A percentile compares a stretch with the other conserved stretches of the same genome.
Conservation (phyloP, 1,140 invertebrate genomes). For the Nasonia longicornis region DNA sequence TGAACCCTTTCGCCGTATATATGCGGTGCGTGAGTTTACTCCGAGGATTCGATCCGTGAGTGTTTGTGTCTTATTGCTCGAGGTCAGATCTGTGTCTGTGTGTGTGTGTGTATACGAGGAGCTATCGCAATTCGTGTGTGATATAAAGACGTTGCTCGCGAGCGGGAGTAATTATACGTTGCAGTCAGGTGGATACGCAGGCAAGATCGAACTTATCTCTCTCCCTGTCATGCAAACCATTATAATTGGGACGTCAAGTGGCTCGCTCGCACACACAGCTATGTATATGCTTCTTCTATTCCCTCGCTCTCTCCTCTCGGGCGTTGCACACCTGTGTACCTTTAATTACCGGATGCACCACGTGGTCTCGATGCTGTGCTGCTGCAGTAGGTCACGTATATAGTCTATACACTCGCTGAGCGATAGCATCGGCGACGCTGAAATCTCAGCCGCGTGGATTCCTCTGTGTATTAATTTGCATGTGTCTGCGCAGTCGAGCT, state of each 20-base stretch:
- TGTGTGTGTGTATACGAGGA: too few species aligned
- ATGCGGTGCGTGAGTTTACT: not conserved
- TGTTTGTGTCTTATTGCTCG: too few species aligned
- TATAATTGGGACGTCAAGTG: not conserved
- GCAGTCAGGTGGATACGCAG: too few species aligned
- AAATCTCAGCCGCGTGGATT: slow-evolving; percentile 2
- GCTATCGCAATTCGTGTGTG: too few species aligned
- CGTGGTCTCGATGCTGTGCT: not conserved
- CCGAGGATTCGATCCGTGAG: too few species aligned
- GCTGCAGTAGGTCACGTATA: slow-evolving; percentile 28
- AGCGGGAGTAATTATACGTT: too few species aligned
- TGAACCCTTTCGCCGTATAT: not conserved
- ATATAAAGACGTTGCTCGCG: too few species aligned
- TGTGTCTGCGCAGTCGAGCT: not conserved
- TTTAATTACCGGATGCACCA: slow-evolving; percentile 25
- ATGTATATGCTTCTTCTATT: not conserved
- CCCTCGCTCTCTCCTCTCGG: not conserved
- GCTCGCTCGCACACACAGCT: not conserved
- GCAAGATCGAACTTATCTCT: not conserved
- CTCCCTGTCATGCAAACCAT: not conserved
- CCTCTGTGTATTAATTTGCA: not conserved
- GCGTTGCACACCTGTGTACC: not conserved
- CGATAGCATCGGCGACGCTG: not conserved
- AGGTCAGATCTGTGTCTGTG: too few species aligned
- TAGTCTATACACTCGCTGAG: not conserved